Conservation (phyloP, 2,888 invertebrate species). For the Papilio demoleus region DNA sequence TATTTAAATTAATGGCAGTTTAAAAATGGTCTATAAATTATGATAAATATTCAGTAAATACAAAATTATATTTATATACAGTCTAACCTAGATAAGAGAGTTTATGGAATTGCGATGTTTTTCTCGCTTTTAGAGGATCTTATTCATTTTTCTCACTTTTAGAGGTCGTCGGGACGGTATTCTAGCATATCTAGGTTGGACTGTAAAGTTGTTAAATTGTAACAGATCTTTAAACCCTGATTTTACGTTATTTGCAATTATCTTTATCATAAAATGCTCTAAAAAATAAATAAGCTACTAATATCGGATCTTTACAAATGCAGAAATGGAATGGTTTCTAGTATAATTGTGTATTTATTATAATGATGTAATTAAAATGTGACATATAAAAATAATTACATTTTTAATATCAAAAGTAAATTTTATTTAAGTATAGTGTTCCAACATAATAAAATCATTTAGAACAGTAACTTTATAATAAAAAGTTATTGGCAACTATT, state of each 20-base stretch:
- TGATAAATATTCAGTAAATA: too few species aligned
- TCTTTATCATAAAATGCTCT: neutral
- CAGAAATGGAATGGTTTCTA: constrained; percentile 21
- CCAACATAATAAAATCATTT: neutral
- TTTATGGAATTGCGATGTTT: too few species aligned
- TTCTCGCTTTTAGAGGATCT: too few species aligned
- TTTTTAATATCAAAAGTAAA: neutral
- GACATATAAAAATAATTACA: neutral
- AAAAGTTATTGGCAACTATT: too few species aligned
- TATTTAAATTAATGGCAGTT: constrained; percentile 6
- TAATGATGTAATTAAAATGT: neutral
- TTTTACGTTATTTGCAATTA: neutral
- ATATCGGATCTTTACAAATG: constrained; percentile 8
- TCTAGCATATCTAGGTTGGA: too few species aligned
- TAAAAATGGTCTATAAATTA: too few species aligned
- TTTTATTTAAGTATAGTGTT: neutral
- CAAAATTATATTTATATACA: too few species aligned
- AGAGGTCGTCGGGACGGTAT: too few species aligned
- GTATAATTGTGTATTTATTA: neutral
- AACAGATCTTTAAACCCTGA: neutral
- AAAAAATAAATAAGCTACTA: neutral
- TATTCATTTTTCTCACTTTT: too few species aligned
- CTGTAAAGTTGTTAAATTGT: neutral
- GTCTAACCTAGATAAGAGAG: too few species aligned
- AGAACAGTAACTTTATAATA: too few species aligned